These are phyloP conservation scores for Bos indicus DNA, from an alignment of 2,113 vertebrate genomes.

Conservation along the genomic window DNA sequence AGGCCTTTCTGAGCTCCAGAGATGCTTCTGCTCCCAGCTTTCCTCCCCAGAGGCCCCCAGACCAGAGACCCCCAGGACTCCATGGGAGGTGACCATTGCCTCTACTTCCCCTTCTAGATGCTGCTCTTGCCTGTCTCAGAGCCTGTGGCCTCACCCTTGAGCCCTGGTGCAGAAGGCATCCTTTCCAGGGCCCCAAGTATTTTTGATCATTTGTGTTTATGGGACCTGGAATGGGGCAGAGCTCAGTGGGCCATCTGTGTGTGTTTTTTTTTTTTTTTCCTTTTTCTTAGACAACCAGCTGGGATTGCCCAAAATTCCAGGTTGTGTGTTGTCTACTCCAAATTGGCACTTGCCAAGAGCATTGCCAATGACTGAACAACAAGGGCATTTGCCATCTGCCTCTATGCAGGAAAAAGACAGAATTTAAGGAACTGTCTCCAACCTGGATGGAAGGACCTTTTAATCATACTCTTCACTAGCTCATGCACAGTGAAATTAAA, in stretches of 20 bases:
- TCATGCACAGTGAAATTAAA: neutral
- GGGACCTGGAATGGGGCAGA: neutral
- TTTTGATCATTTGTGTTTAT: neutral
- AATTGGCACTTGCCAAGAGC: neutral
- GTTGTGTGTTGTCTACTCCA: neutral
- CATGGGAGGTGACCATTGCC: neutral
- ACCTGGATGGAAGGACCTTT: neutral
- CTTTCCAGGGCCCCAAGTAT: neutral
- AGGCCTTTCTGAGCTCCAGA: neutral
- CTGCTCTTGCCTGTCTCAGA: neutral
- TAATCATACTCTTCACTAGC: neutral
- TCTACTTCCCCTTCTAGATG: neutral
- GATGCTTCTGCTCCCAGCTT: neutral
- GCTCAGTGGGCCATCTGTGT: neutral
- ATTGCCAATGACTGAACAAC: neutral
- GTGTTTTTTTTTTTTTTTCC: neutral
- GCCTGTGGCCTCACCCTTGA: accelerated
- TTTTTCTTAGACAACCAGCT: neutral
- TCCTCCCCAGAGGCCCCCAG: neutral
- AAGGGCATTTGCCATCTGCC: neutral
- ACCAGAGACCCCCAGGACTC: neutral
- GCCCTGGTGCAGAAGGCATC: neutral
- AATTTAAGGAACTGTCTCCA: neutral
- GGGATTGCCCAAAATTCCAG: constrained; percentile 15
- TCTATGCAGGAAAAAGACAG: neutral